A percentile compares a stretch with the other conserved stretches of the same genome.
These are phyloP conservation scores for Protophormia terraenovae DNA, from an alignment of 2,888 invertebrate genomes.

Conservation along the genomic window DNA sequence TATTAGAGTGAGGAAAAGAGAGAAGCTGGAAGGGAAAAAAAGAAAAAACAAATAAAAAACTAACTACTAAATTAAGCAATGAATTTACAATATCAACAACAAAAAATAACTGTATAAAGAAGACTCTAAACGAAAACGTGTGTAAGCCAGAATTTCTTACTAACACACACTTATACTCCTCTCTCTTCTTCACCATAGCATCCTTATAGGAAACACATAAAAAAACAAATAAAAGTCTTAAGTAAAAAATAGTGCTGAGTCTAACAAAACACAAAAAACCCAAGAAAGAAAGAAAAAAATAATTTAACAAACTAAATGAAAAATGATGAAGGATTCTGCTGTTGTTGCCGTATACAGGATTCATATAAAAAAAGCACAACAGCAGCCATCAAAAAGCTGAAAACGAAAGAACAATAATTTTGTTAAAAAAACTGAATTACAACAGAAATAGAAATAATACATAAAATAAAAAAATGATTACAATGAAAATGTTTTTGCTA, in stretches of 20 bases:
- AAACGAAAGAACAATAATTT: slow-evolving; percentile 35
- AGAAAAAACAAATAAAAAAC: slow-evolving; percentile 31
- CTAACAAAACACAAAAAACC: slow-evolving; percentile 10
- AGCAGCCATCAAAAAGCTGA: background rate
- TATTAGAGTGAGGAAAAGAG: background rate
- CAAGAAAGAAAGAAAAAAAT: slow-evolving; percentile 27
- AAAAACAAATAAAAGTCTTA: slow-evolving; percentile 31
- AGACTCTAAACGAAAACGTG: background rate
- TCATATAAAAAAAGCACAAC: background rate
- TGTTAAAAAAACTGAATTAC: slow-evolving; percentile 24
- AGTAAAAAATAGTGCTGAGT: slow-evolving; percentile 59
- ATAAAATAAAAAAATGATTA: slow-evolving; percentile 53
- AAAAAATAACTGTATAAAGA: background rate
- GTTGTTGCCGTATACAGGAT: background rate
- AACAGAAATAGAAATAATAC: slow-evolving; percentile 32
- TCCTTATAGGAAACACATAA: slow-evolving; percentile 14
- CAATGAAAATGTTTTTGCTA: slow-evolving; percentile 50
- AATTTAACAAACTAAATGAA: slow-evolving; percentile 65
- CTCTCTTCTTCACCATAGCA: background rate
- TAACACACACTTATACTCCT: background rate
- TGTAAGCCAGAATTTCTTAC: background rate
- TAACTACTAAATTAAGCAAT: slow-evolving; percentile 65
- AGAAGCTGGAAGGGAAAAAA: slow-evolving; percentile 59
- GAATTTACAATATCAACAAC: slow-evolving; percentile 52
- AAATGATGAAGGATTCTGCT: slow-evolving; percentile 59